Base-by-base conservation (phyloP, 1,140 invertebrate species). In the Drosophila tristis region DNA sequence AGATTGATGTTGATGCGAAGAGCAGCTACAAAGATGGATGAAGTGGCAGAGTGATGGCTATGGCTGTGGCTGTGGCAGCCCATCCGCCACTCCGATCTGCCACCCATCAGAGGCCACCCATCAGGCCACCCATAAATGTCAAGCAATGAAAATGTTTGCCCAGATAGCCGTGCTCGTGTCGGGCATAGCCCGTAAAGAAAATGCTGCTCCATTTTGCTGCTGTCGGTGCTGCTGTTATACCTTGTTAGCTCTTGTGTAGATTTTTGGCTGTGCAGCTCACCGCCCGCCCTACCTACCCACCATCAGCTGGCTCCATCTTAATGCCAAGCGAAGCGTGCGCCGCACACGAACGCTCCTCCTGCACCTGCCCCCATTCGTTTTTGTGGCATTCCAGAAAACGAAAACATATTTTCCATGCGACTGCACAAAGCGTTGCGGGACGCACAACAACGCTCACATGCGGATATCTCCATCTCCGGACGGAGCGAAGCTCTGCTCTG, bases 331-430 rank as follows among this genome's bases (percentile, higher is more conserved):
- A 82, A 81, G 78, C 79, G 79, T 82, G 79, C 44, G 39, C 35
- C 56, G 43, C 55, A 70, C 64, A 68, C 57, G 70, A 76, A 54
- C 57, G 31, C 26, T 54, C 55, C 26, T 44, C 9, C 58, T 5
- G 9, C 11, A 42, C 39, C 20, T 23, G 15, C 47, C 48, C 51
- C 43, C 29, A 16, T n/a, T 51, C 45, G 8, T 51, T 50, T 50
- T 47, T 84, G 71, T 80, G 80, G 75, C 62, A 86, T 85, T 86
- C 81, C 81, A 78, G 74, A 78, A 70, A 86, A 86, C 67, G 81
- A 86, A 86, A 86, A 86, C 81, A 86, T 86, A 86, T 86, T 86
- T 86, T 81, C 81, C 81, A 86, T 86, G 74, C 74, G 81, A 86
- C 74, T 71, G 81, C 81, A 86, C 82, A 86, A 86, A 86, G 81